Conservation (phyloP, 2,797 vertebrate genomes). For the Epinephelus awoara region DNA sequence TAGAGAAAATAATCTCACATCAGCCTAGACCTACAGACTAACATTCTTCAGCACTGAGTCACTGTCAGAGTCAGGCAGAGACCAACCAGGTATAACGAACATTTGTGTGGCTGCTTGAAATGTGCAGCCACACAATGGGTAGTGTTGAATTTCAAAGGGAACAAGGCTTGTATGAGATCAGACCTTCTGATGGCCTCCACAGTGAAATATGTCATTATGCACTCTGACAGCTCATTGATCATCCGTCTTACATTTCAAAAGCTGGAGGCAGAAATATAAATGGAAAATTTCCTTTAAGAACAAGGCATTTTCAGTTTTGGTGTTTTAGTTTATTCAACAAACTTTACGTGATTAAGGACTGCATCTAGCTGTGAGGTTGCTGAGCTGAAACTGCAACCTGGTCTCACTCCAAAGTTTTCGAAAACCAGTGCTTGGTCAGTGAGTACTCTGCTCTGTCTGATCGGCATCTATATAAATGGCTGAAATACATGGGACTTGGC, state of each 20-base stretch:
- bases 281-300: neutral
- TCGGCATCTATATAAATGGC: too few relatives aligned
- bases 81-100: neutral
- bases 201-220: neutral
- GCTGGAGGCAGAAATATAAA: neutral
- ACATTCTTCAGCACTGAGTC: neutral
- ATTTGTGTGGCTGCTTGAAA: too few relatives aligned
- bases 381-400: too few relatives aligned
- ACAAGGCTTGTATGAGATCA: neutral
- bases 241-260: neutral
- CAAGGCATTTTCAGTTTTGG: neutral
- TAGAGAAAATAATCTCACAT: neutral
- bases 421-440: too few relatives aligned
- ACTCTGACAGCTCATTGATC: neutral
- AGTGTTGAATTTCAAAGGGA: neutral
- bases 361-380: too few relatives aligned
- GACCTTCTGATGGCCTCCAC: neutral
- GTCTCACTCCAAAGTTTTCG: too few relatives aligned
- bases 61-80: neutral
- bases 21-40: neutral
- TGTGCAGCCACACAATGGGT: conserved; percentile 1
- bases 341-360: neutral
- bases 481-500: too few relatives aligned
- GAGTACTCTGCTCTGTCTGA: too few relatives aligned
- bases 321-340: neutral